These are phyloP conservation scores for Mythimna loreyi DNA, from an alignment of 2,888 invertebrate genomes.

Conservation along the genomic window DNA sequence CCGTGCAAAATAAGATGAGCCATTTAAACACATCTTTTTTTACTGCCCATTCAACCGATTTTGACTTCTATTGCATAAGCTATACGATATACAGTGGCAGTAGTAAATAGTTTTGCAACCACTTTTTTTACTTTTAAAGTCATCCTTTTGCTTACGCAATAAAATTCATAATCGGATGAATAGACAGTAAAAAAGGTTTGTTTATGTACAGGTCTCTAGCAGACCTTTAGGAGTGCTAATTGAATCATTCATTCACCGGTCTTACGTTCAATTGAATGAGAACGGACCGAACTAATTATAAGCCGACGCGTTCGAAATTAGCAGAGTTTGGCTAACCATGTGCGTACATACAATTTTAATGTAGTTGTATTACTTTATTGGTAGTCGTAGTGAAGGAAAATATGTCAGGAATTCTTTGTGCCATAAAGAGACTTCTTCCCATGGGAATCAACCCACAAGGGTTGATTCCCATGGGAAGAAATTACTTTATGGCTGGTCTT, in stretches of 20 bases:
- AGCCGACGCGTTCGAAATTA: conserved; percentile 30
- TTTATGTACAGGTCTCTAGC: conserved; percentile 28
- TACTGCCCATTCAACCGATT: no score
- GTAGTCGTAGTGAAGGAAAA: not conserved
- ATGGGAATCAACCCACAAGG: no score
- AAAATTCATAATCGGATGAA: no score
- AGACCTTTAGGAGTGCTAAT: conserved; percentile 69
- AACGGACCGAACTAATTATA: conserved; percentile 14
- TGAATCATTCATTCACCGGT: conserved; percentile 67
- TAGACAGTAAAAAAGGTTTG: no score
- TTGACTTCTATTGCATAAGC: no score
- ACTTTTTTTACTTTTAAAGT: no score
- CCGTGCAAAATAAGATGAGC: no score
- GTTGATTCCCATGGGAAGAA: conserved; percentile 13
- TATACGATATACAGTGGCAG: no score
- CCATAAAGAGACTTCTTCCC: no score
- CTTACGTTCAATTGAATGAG: conserved; percentile 53
- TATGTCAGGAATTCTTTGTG: conserved; percentile 3
- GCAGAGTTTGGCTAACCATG: conserved; percentile 33
- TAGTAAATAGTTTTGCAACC: no score
- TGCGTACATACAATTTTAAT: conserved; percentile 16
- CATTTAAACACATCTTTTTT: no score
- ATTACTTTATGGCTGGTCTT: not conserved
- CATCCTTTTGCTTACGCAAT: no score
- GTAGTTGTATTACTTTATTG: conserved; percentile 28